Evolutionary conservation across 1,140 invertebrate genomes (phyloP).

Genomic region (Conopomorpha cramerella): DNA sequence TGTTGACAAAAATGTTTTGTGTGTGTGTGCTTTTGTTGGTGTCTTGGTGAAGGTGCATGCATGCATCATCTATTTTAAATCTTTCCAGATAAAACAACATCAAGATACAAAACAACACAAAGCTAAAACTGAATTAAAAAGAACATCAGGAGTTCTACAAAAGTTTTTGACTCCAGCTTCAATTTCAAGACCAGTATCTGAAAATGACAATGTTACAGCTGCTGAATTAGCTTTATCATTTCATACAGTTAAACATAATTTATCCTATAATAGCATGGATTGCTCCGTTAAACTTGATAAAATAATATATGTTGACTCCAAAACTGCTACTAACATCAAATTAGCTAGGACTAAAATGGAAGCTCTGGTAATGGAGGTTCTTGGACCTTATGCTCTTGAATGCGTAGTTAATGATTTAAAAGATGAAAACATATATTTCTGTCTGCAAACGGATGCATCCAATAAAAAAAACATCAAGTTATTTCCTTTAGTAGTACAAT

Average conservation of each 20-base stretch:
- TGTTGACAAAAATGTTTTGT: background rate
- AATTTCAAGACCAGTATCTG: background rate
- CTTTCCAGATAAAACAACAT: constrained; percentile 2
- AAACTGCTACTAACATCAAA: constrained; percentile 1
- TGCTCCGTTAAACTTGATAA: too few relatives aligned
- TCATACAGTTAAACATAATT: constrained; percentile 2
- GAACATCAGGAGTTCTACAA: constrained; percentile 1
- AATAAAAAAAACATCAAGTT: constrained; percentile 3
- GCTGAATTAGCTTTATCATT: constrained; percentile 1
- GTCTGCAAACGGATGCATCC: too few relatives aligned
- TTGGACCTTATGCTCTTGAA: constrained; percentile 2
- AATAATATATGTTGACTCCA: too few relatives aligned
- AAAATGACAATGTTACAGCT: constrained; percentile 3
- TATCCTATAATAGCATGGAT: too few relatives aligned
- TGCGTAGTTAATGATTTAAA: constrained; percentile 1
- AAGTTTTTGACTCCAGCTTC: constrained; percentile 1
- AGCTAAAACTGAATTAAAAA: constrained; percentile 1
- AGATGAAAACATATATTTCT: constrained; percentile 2
- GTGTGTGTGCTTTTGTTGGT: constrained; percentile 1
- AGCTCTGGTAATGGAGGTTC: background rate
- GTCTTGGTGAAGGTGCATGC: background rate
- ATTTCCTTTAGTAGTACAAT: constrained; percentile 2
- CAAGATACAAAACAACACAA: constrained; percentile 2
- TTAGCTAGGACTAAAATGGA: constrained; percentile 2
- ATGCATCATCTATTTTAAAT: constrained; percentile 1